These are phyloP conservation scores for Carassius carassius DNA, from an alignment of 2,113 vertebrate species.

Conservation along the genomic window DNA sequence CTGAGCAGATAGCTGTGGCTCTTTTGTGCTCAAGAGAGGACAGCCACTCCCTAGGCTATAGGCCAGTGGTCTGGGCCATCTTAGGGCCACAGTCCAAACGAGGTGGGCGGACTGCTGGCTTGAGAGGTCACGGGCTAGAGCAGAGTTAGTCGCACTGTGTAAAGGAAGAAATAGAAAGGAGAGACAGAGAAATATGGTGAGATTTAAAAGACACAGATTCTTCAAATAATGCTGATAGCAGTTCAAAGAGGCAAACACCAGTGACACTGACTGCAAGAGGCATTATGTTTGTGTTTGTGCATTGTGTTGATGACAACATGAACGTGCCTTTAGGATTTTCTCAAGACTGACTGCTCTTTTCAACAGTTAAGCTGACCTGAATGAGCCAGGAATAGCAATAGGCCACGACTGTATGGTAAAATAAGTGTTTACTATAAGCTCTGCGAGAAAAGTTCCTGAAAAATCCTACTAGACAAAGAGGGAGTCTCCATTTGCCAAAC, in stretches of 20 bases:
- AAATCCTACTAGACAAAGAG: conserved; percentile 1
- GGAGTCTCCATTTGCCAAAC: neutral
- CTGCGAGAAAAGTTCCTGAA: conserved; percentile 24
- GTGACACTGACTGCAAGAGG: conserved; percentile 65
- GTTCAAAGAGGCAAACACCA: conserved; percentile 45
- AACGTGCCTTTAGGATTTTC: conserved; percentile 22
- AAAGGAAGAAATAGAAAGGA: conserved; percentile 84
- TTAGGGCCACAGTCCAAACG: conserved; percentile 73
- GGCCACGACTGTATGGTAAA: conserved; percentile 23
- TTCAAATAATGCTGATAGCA: conserved; percentile 71
- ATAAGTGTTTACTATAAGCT: conserved; percentile 26
- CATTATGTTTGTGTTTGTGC: conserved; percentile 38
- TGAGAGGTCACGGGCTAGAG: conserved; percentile 80
- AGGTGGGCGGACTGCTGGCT: conserved; percentile 83
- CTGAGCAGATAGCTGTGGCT: conserved; percentile 71
- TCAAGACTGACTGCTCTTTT: conserved; percentile 29
- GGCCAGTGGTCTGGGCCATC: conserved; percentile 12
- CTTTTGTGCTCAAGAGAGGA: conserved; percentile 82
- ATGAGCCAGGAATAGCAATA: conserved; percentile 33
- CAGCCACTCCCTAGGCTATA: conserved; percentile 81
- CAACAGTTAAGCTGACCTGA: conserved; percentile 26
- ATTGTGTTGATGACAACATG: neutral
- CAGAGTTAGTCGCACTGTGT: conserved; percentile 62
- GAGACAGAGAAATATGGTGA: conserved; percentile 22
- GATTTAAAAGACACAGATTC: conserved; percentile 29